phyloP scores from a whole-genome alignment of 2,797 vertebrate species.

The Cuniculus paca region DNA sequence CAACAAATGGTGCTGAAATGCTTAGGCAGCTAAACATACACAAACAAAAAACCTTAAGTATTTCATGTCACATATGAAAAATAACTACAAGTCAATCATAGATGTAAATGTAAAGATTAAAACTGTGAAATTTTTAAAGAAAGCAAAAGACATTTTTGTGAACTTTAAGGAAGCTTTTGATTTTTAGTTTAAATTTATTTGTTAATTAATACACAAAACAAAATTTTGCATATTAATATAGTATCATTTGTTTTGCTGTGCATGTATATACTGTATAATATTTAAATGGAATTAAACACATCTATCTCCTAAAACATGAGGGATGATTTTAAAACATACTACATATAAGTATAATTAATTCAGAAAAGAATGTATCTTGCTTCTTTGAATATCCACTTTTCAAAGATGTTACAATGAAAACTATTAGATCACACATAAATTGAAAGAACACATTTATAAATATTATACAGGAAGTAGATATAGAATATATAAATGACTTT shows the following conservation, averaged over 20 bases:
- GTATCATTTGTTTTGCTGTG: neutral
- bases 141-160: neutral
- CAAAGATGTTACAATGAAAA: neutral
- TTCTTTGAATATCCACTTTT: neutral
- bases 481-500: neutral
- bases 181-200: neutral
- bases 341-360: neutral
- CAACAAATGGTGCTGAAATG: neutral
- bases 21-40: neutral
- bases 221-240: neutral
- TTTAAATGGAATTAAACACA: neutral
- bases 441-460: neutral
- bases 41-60: neutral
- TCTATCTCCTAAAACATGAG: neutral
- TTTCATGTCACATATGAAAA: neutral
- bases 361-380: neutral
- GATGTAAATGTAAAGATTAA: neutral
- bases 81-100: neutral
- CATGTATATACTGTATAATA: neutral
- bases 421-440: neutral
- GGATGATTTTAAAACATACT: neutral
- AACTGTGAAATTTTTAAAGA: neutral
- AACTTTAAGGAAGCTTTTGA: neutral
- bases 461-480: neutral
- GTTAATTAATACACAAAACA: neutral